These are phyloP conservation scores for Sus scrofa DNA, from an alignment of 2,113 vertebrate species.

Conservation along the genomic window DNA sequence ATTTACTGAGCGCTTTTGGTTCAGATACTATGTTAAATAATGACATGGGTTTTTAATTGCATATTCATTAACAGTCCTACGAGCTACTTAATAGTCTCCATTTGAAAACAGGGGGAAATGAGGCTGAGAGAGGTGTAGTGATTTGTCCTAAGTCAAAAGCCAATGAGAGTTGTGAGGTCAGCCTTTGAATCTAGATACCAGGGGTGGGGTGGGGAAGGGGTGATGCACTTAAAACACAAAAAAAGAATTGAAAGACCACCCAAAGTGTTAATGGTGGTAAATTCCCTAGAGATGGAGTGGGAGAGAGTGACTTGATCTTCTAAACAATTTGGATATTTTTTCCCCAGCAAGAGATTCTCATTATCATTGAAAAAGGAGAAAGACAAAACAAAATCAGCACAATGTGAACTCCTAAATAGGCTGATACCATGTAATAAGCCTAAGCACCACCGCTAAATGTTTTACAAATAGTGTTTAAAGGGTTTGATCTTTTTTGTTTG, in stretches of 20 bases:
- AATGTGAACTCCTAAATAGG: conserved; percentile 14
- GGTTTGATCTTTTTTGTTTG: not conserved
- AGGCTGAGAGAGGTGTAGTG: not conserved
- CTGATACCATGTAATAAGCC: conserved; percentile 34
- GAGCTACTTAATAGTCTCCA: conserved; percentile 5
- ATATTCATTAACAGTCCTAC: not conserved
- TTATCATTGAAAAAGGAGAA: not conserved
- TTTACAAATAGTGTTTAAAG: conserved; percentile 14
- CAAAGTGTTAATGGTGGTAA: not conserved
- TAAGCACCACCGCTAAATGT: conserved; percentile 40
- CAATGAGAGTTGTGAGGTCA: not conserved
- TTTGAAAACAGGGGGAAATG: not conserved
- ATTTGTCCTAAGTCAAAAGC: not conserved
- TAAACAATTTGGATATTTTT: not conserved
- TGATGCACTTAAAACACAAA: not conserved
- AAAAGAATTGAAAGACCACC: not conserved
- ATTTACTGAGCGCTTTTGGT: not conserved
- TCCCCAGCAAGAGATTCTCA: not conserved
- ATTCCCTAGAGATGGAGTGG: not conserved
- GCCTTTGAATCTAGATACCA: not conserved
- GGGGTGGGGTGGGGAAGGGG: not conserved
- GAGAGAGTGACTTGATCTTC: not conserved
- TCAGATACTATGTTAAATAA: not conserved
- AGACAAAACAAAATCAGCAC: not conserved
- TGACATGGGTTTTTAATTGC: not conserved